Percentiles rank a stretch among this genome's conserved stretches.
phyloP scores from a whole-genome alignment of 2,888 invertebrate genomes.

The Trichopoda pennipes region DNA sequence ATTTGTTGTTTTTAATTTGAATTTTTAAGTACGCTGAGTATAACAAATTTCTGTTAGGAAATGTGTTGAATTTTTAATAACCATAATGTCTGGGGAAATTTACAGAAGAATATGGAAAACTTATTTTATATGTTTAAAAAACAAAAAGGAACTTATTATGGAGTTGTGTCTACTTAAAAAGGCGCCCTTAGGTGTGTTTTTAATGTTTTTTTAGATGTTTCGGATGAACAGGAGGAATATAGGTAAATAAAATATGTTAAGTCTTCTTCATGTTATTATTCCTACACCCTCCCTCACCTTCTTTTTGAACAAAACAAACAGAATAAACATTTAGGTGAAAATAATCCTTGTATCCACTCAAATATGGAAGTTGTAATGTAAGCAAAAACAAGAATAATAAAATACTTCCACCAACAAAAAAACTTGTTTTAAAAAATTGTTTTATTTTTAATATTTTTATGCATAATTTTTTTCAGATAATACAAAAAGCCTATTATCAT shows the following conservation, averaged over 20 bases:
- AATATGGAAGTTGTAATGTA: slow-evolving; percentile 40
- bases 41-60: slow-evolving; percentile 43
- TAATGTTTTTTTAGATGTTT: background rate
- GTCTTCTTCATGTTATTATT: slow-evolving; percentile 60
- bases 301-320: background rate
- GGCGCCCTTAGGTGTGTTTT: slow-evolving; percentile 40
- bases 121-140: slow-evolving; percentile 23
- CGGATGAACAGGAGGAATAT: background rate
- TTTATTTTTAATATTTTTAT: slow-evolving; percentile 40
- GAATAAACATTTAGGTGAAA: slow-evolving; percentile 55
- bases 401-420: background rate
- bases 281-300: slow-evolving; percentile 5
- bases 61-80: slow-evolving; percentile 66
- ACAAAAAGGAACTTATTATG: slow-evolving; percentile 29
- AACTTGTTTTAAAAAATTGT: slow-evolving; percentile 18
- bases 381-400: background rate
- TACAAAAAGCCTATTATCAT: slow-evolving; percentile 65
- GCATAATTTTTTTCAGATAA: slow-evolving; percentile 56
- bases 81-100: slow-evolving; percentile 45
- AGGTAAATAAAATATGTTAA: slow-evolving; percentile 30
- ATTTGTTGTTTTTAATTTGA: slow-evolving; percentile 59
- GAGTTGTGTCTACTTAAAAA: slow-evolving; percentile 25
- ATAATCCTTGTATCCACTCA: slow-evolving; percentile 49
- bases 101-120: slow-evolving; percentile 53
- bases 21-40: slow-evolving; percentile 53